Percentiles rank a stretch among this genome's conserved stretches.
These are phyloP conservation scores for Dasysyrphus albostriatus DNA, from an alignment of 2,888 invertebrate species.

Conservation along the genomic window DNA sequence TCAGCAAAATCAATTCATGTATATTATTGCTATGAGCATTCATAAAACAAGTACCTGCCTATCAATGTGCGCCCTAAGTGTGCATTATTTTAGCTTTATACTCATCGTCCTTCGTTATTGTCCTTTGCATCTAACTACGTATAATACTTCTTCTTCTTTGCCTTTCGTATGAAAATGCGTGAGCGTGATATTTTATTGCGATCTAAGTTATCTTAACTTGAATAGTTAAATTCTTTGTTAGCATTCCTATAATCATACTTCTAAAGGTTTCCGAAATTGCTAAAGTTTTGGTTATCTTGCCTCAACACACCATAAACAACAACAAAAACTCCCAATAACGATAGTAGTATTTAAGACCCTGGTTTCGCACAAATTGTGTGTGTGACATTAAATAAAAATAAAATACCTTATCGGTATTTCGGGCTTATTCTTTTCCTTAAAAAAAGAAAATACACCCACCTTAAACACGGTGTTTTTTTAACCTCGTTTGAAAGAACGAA, in stretches of 20 bases:
- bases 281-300: constrained; percentile 22
- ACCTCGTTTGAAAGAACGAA: background rate
- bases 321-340: background rate
- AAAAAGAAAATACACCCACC: background rate
- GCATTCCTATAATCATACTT: constrained; percentile 11
- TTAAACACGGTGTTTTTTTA: background rate
- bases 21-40: background rate
- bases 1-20: background rate
- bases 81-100: constrained; percentile 3
- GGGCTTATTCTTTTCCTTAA: background rate
- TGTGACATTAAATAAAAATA: constrained; percentile 36
- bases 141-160: background rate
- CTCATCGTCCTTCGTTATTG: background rate
- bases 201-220: constrained; percentile 4
- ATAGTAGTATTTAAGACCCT: background rate
- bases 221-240: constrained; percentile 22
- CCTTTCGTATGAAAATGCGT: constrained; percentile 7
- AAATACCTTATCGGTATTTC: constrained; percentile 35
- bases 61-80: background rate
- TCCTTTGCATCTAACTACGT: background rate
- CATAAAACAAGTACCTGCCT: background rate
- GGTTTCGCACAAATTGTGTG: constrained; percentile 11
- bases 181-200: constrained; percentile 8
- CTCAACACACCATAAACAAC: constrained; percentile 16
- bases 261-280: constrained; percentile 14